Base-by-base conservation (phyloP, 2,113 vertebrate genomes). In the Sialia sialis region DNA sequence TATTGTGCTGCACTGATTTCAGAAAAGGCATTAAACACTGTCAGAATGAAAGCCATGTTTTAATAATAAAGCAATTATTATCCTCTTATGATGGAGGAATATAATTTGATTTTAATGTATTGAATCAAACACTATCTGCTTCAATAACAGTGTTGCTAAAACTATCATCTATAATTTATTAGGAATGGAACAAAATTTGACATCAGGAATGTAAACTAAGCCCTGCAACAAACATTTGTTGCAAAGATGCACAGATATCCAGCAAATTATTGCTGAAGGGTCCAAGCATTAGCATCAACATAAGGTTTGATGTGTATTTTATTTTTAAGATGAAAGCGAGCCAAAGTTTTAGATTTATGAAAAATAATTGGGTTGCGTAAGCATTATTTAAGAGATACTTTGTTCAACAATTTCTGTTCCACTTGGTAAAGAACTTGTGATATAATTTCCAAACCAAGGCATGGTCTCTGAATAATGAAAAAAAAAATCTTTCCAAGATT, bases 51-150 rank as follows among this genome's bases (percentile, higher is more conserved):
- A 95, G 46, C 6, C 66, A 63, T 78, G 54, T 58, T 89, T 95
- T 92, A 97, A 90, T 82, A 97, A 73, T 73, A 87, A 55, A 77
- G 41, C 90, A 95, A 93, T 96, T 92, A 94, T 94, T 96, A 80
- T 75, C 41, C 41, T 27, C 62, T 93, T 93, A 92, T 32, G 48
- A 85, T 83, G 62, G 66, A 79, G 72, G 29, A 90, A 88, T 95
- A 74, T 95, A 96, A 96, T 76, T 94, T 93, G 41, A 29, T 93
- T 97, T 95, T 96, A 97, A 90, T 96, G 54, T 90, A 81, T 92
- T 94, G 72, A 79, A 95, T 96, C 91, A 96, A 97, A 95, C 26
- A 43, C 68, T 95, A 48, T 91, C 58, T 96, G 63, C 58, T 77
- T 66, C 89, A 88, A 13, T 95, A 95, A 94, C 55, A 41, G 19